phyloP scores from a whole-genome alignment of 2,113 vertebrate species.

The Callorhinus ursinus region DNA sequence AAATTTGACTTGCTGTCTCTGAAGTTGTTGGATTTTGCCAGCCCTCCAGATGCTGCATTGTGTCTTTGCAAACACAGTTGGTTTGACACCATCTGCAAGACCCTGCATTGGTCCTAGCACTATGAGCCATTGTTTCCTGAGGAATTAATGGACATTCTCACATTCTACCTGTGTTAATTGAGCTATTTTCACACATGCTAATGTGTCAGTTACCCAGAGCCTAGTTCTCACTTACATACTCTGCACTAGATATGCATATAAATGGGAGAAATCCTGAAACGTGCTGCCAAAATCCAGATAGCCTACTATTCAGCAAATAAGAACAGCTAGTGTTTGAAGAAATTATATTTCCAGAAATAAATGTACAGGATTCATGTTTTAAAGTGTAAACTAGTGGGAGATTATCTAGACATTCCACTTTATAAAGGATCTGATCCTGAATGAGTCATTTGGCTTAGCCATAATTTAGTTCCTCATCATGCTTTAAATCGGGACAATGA shows the following conservation, averaged over 20 bases:
- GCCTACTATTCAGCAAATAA: constrained; percentile 51
- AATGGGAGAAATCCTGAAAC: constrained; percentile 70
- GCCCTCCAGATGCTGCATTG: constrained; percentile 78
- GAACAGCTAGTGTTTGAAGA: constrained; percentile 55
- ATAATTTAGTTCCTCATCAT: constrained; percentile 20
- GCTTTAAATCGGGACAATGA: neutral
- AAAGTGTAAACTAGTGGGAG: neutral
- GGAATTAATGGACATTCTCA: constrained; percentile 79
- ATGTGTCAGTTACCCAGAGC: constrained; percentile 71
- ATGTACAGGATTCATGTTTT: neutral
- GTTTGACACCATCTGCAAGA: constrained; percentile 80
- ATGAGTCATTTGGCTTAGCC: neutral
- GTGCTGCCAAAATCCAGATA: constrained; percentile 71
- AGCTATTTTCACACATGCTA: constrained; percentile 82
- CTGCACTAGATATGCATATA: constrained; percentile 72
- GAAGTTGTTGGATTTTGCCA: constrained; percentile 71
- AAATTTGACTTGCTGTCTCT: constrained; percentile 77
- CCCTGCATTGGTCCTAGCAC: constrained; percentile 67
- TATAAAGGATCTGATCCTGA: neutral
- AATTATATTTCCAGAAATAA: constrained; percentile 55
- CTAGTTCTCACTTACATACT: constrained; percentile 71
- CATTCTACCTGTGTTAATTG: constrained; percentile 82
- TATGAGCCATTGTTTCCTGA: constrained; percentile 75
- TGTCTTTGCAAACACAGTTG: constrained; percentile 69
- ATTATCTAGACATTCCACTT: neutral